phyloP scores from a whole-genome alignment of 53 echinoderm and acorn worm genomes.

The Glandiceps talaboti region DNA sequence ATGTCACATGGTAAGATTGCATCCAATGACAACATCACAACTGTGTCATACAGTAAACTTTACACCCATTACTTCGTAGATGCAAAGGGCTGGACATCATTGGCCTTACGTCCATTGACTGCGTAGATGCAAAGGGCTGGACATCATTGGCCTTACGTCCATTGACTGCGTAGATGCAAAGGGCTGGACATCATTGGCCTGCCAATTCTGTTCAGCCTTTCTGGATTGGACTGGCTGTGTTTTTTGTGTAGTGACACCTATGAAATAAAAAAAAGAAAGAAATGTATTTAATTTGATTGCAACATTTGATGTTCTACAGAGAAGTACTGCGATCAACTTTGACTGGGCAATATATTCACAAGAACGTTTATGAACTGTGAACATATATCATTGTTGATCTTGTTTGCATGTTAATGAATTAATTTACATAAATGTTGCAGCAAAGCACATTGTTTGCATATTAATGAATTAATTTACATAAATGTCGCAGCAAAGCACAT shows the following conservation, averaged over 20 bases:
- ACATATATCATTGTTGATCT: too few species aligned
- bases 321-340: not conserved
- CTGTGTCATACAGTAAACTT: too few species aligned
- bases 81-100: not conserved
- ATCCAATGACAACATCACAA: too few species aligned
- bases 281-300: not conserved
- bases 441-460: too few species aligned
- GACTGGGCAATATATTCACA: not conserved
- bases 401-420: too few species aligned
- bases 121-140: not conserved
- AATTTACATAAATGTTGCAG: too few species aligned
- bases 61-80: too few species aligned
- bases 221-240: slow-evolving; percentile 90
- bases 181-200: not conserved
- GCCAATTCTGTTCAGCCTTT: slow-evolving; percentile 54
- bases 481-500: not conserved
- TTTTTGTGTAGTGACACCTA: slow-evolving; percentile 34
- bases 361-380: too few species aligned
- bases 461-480: too few species aligned
- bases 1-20: too few species aligned
- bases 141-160: not conserved
- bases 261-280: not conserved
- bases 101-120: too few species aligned
- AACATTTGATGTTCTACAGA: not conserved
- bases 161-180: not conserved